A percentile compares a stretch with the other conserved stretches of the same genome.
Evolutionary conservation across 2,888 invertebrate genomes (phyloP).

Genomic region (Rosalia funebris): DNA sequence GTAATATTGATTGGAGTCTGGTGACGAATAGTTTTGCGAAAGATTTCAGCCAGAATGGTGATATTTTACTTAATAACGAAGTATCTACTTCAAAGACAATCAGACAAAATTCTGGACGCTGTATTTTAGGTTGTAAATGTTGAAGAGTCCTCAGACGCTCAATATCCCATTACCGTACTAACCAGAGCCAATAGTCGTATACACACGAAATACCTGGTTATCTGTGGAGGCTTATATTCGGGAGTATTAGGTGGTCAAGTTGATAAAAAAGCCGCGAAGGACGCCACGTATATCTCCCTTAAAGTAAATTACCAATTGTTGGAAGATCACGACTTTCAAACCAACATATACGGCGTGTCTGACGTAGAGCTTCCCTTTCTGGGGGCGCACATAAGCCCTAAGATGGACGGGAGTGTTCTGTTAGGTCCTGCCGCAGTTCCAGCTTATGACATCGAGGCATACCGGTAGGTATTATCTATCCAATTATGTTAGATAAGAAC

Average conservation of each 20-base stretch:
- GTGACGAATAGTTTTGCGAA: constrained; percentile 83
- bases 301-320: constrained; percentile 92
- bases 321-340: constrained; percentile 78
- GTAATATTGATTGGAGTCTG: constrained; percentile 88
- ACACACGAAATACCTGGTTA: constrained; percentile 80
- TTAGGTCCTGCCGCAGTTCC: constrained; percentile 95
- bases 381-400: constrained; percentile 96
- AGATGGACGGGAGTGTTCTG: constrained; percentile 87
- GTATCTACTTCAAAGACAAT: constrained; percentile 63
- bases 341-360: constrained; percentile 98
- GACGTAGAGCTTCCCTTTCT: constrained; percentile 95
- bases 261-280: constrained; percentile 73
- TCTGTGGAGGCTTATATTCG: constrained; percentile 92
- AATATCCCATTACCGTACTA: constrained; percentile 66
- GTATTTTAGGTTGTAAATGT: constrained; percentile 58
- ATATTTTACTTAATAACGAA: constrained; percentile 76
- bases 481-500: no score
- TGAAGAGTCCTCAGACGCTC: constrained; percentile 66
- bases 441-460: constrained; percentile 92
- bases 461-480: constrained; percentile 69
- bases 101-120: neutral
- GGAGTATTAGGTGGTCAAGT: constrained; percentile 81
- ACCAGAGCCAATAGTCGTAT: constrained; percentile 62
- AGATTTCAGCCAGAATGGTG: constrained; percentile 80
- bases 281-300: constrained; percentile 88